Evolutionary conservation across 53 echinoderm and acorn worm genomes (phyloP), one percentile per base, ranked within the genome.

Genomic region (Holothuria leucospilota): DNA sequence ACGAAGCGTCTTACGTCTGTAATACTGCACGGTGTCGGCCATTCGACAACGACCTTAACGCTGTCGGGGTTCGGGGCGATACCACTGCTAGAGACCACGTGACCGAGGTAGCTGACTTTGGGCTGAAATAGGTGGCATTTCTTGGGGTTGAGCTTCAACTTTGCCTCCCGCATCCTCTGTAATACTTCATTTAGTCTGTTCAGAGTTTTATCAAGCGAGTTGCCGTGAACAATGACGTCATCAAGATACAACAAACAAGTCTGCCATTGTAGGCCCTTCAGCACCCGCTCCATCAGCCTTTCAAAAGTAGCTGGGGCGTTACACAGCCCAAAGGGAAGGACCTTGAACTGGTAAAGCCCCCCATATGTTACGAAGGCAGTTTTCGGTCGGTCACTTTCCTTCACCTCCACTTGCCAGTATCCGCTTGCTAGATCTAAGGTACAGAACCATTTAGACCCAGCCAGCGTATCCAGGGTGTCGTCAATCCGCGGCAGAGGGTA

Each of bases 141-240:
- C 70, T 69, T 60, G 8, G 93, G 93, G 34, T 87, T 87, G 4
- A 93, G 42, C 53, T 93, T 93, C 15, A 93, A 58, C 13, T 71
- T 80, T 63, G 90, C 87, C 20, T n/a, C 63, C 24, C 69, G 60
- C 1, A 93, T 78, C 34, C 69, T 69, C 38, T 84, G 61, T 39
- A 93, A 90, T 14, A 93, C 93, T 20, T 42, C 67, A 63, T 46
- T 61, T 8, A 92, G 87, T n/a, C 87, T 63, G 14, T 2, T 8
- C 13, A 89, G 59, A 38, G 56, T 52, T 28, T 89, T 70, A 26
- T 88, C 86, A 11, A 92, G n/a, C n/a, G n/a, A n/a, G n/a, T n/a
- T n/a, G n/a, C n/a, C n/a, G n/a, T n/a, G n/a, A n/a, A n/a, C n/a
- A n/a, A n/a, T n/a, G n/a, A n/a, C 63, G n/a, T 52, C 77, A 8